Evolutionary conservation across 37 sponge, comb jelly and placozoan species (phyloP), one percentile per base, ranked within the genome.

Genomic region (Sycon ciliatum): DNA sequence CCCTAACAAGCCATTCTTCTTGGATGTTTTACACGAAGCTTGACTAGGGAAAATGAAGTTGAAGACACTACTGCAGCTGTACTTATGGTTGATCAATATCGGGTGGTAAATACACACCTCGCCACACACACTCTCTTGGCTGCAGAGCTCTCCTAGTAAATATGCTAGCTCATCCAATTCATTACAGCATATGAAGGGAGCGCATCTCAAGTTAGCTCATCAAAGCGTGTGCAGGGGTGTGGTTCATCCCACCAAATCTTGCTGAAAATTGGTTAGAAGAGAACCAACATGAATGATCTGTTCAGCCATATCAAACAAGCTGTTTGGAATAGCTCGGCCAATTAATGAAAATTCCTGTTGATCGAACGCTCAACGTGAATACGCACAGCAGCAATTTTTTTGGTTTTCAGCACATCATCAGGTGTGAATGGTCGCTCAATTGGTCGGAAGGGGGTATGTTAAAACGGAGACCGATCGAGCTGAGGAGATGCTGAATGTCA

Each of bases 321-420:
- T 71, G 31, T 39, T 42, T 4, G 71, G 71, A 28, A 71, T 42
- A 28, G 34, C 26, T 28, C 54, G 31, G 7, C 6, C 7, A 13
- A 71, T 20, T n/a, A 71, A 42, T 53, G 32, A 22, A 71, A 29
- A 46, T 22, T 71, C 34, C 31, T 71, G 22, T 42, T 42, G 32
- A 71, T 71, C 1, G 71, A 53, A 53, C 54, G 27, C 26, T 71
- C 55, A 22, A 71, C 52, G 24, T 71, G 71, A 1, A 71, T 71
- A 9, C 32, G 54, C 53, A 71, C 42, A 71, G 42, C 52, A 27
- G 71, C 71, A 23, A 71, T 71, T 32, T 71, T 71, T 23, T 42
- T 71, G 1, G 71, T 71, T 26, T 1, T 18, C 42, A 71, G 42
- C 4, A 71, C 29, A 16, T 71, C 71, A 39, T 42, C 53, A 28